Evolutionary conservation across 1,140 invertebrate species (phyloP), one percentile per base, ranked within the genome.

Genomic region (Odontomachus brunneus): DNA sequence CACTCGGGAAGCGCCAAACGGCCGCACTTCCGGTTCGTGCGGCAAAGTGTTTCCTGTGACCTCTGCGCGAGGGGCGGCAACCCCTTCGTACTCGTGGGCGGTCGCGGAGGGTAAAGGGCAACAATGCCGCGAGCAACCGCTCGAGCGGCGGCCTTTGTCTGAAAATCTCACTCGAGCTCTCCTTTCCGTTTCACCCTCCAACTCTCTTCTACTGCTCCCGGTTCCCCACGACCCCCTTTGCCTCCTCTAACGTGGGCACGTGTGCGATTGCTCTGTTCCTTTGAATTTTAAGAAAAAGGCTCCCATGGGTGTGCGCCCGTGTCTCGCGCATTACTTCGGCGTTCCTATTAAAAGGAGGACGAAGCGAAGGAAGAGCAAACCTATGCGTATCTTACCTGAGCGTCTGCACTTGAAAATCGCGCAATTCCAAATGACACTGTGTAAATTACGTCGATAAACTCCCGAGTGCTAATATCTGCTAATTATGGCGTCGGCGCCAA

Each of bases 121-220:
- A 91, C 91, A 92, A 92, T 92, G 87, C 90, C 88, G 78, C 86
- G 84, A 91, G 89, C 88, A 88, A 84, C 84, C 87, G 89, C 90
- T 92, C 90, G 78, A 91, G 82, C 80, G 55, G 33, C 9, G 48
- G 88, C 87, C 88, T 92, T 92, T 92, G 90, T 92, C 84, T 91
- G 90, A 86, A 88, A 83, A 89, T 85, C 89, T 90, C 88, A 72
- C 85, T 88, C 44, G 67, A 87, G 75, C 53, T 84, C 69, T 74
- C 85, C 59, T 72, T 88, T 67, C 67, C 51, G 33, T 29, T 57
- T 67, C 22, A n/a, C 33, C 49, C 65, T 69, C 51, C 12, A 44
- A 26, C 22, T 22, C 19, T 14, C 15, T 17, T 49, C 38, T 75
- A n/a, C n/a, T n/a, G n/a, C n/a, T n/a, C n/a, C n/a, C 26, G 24